Evolutionary conservation across 2,113 vertebrate genomes (phyloP), one percentile per base, ranked within the genome.

Genomic region (Polypterus bichir): DNA sequence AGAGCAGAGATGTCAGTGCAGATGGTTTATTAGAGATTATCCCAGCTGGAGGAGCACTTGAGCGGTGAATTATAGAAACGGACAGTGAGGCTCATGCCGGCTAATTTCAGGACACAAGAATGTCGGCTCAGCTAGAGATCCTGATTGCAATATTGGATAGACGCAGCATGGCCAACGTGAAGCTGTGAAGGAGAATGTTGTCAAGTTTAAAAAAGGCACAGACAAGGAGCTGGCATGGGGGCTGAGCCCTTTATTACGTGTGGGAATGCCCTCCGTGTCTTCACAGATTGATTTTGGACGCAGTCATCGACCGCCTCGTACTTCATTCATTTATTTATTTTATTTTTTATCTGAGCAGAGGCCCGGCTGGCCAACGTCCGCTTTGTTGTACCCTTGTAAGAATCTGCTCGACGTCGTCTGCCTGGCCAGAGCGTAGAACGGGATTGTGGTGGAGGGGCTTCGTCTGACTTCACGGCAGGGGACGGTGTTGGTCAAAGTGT

Each of bases 21-120:
- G 87, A 88, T 91, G 91, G 87, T 83, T 82, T 76, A 80, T 72
- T 74, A 49, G 83, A 87, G 86, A 88, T 88, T 87, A 84, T 81
- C 86, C 62, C 86, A 77, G 84, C 81, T 71, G 84, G 87, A 79
- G 69, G 74, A 66, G 69, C 72, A 60, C 79, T 81, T 59, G 65
- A 76, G 76, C 72, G 65, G 70, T 80, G 82, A 88, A 79, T 65
- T 46, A 66, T 56, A 74, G n/a, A 73, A 83, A 72, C 47, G 49
- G 74, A 63, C 70, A 68, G 47, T 8, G 70, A 67, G 68, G 53
- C 54, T 5, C 70, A 69, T 54, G 1, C 56, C 1, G 45, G 75
- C 73, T 76, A 68, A 67, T 77, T 78, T 83, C 74, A 70, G 72
- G 62, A 75, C 70, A 70, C 76, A 61, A 78, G 80, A 79, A 71